Percentiles rank a stretch among this genome's conserved stretches.
Evolutionary conservation across 1,140 invertebrate genomes (phyloP).

Genomic region (Drosophila asahinai): DNA sequence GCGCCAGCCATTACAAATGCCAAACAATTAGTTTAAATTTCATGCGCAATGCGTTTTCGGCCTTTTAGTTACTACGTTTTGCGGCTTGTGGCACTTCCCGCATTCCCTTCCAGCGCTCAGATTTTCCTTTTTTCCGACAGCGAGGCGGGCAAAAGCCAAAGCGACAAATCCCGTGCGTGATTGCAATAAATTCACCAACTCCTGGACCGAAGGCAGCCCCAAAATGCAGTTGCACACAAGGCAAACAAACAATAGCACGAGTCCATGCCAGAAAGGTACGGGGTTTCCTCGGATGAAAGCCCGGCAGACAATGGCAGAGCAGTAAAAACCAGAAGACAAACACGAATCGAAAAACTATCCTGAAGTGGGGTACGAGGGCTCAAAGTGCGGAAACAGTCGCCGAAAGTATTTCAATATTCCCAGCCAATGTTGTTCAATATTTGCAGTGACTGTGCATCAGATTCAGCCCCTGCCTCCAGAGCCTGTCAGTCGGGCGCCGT

Average conservation of each 20-base stretch:
- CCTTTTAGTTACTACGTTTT: conserved; percentile 55
- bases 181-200: conserved; percentile 70
- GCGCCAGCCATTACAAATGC: conserved; percentile 73
- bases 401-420: conserved; percentile 74
- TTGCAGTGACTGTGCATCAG: conserved; percentile 36
- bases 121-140: conserved; percentile 23
- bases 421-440: conserved; percentile 73
- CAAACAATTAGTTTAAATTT: conserved; percentile 79
- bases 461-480: conserved; percentile 4
- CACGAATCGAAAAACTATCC: conserved; percentile 32
- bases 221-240: conserved; percentile 61
- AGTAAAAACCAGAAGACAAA: conserved; percentile 60
- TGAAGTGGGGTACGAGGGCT: neutral
- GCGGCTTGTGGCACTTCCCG: conserved; percentile 37
- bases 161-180: conserved; percentile 79
- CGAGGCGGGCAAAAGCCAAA: conserved; percentile 40
- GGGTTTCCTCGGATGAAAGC: conserved; percentile 3
- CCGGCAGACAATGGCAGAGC: conserved; percentile 34
- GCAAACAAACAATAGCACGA: conserved; percentile 51
- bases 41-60: conserved; percentile 59
- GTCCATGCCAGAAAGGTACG: conserved; percentile 1
- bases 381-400: conserved; percentile 28
- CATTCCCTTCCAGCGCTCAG: neutral
- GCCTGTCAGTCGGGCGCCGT: neutral
- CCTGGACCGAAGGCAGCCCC: conserved; percentile 28